These are phyloP conservation scores for Coelopa pilipes DNA, from an alignment of 2,888 invertebrate species.

Conservation along the genomic window DNA sequence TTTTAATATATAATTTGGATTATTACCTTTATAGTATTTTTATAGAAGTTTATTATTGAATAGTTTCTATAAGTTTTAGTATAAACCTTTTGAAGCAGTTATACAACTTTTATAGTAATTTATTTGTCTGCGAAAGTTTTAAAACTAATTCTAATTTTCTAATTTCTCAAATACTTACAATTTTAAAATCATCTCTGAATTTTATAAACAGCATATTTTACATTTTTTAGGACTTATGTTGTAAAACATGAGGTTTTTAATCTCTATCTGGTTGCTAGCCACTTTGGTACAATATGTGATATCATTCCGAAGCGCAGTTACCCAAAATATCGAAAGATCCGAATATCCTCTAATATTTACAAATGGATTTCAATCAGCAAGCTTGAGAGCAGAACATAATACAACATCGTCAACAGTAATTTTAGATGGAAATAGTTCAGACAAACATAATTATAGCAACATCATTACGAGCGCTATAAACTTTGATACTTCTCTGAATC, in stretches of 20 bases:
- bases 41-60: too few relatives aligned
- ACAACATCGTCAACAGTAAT: not conserved
- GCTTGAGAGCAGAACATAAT: conserved; percentile 36
- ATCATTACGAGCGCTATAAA: conserved; percentile 63
- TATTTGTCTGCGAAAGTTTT: too few relatives aligned
- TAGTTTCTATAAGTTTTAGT: too few relatives aligned
- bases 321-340: conserved; percentile 16
- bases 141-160: too few relatives aligned
- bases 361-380: conserved; percentile 36
- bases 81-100: too few relatives aligned
- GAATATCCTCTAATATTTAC: conserved; percentile 13
- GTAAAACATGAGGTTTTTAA: conserved; percentile 56
- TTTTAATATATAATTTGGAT: too few relatives aligned
- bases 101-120: too few relatives aligned
- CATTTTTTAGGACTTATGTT: conserved; percentile 49
- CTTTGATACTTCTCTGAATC: conserved; percentile 75
- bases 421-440: not conserved
- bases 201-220: not conserved
- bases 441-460: conserved; percentile 54
- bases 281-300: conserved; percentile 50
- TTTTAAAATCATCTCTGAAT: too few relatives aligned
- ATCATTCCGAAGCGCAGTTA: conserved; percentile 42
- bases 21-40: too few relatives aligned
- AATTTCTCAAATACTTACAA: too few relatives aligned
- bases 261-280: conserved; percentile 53